Base-by-base conservation (phyloP, 2,797 vertebrate genomes). In the Acanthurus leucopareius region DNA sequence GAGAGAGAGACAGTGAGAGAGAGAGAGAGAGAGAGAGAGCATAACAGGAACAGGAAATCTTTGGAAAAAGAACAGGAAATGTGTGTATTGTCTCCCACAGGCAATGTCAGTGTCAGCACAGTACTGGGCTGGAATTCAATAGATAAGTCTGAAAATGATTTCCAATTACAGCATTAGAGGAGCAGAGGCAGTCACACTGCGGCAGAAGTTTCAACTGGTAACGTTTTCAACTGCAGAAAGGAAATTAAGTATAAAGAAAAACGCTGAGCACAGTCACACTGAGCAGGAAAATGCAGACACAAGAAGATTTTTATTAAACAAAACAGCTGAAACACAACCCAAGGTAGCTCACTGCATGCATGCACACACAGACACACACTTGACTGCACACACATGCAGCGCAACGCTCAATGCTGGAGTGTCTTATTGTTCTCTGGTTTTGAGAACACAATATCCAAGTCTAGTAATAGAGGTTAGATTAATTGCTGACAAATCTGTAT, bases 401-500 rank as follows among this genome's bases (percentile, higher is more conserved):
- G 20, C 47, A 54, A 64, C 62, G 83, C 81, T 90, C 64, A 57
- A 56, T 70, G 70, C 87, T 86, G 69, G 88, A 94, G 92, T 86
- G 89, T 79, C 86, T 88, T 80, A 89, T 94, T 95, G 94, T 94
- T 91, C 91, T 88, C 86, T 79, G 68, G 73, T 58, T 78, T 74
- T 79, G 84, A 86, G 86, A 78, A 84, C 85, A 89, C 91, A 92
- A 92, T 91, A 91, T 93, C 92, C 93, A 87, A 86, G 90, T 87
- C 93, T 93, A 73, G 93, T 95, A 95, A 95, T 92, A 51, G 75
- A 94, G 92, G 93, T 93, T 94, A 95, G 95, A 96, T 95, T 94
- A 95, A 96, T 96, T 95, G 95, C 94, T 94, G 94, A 93, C 87
- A 93, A 86, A 88, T 94, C 94, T 93, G 84, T 91, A 93, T 93